Conservation (phyloP, 1,140 invertebrate genomes). For the Drosophila tropicalis region DNA sequence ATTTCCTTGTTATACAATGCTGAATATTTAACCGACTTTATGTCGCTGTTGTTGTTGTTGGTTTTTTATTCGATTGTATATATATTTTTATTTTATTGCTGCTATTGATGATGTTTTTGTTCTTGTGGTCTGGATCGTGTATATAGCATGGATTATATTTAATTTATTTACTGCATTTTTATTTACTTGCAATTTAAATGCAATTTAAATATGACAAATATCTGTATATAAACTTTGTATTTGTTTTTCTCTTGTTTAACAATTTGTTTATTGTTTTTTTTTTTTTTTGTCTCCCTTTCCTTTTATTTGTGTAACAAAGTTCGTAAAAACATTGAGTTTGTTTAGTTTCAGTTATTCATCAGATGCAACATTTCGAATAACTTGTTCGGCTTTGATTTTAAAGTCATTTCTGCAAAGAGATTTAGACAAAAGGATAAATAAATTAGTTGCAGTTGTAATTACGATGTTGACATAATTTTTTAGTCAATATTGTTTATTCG, state of each 20-base stretch:
- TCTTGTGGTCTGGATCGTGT: constrained; percentile 28
- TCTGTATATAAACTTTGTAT: constrained; percentile 35
- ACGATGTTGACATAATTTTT: background rate
- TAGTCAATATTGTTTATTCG: too few relatives aligned
- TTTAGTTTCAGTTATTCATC: constrained; percentile 37
- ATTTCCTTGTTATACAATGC: constrained; percentile 49
- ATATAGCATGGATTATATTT: constrained; percentile 41
- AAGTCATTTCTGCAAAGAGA: constrained; percentile 58
- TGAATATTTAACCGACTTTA: constrained; percentile 29
- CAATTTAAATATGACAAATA: constrained; percentile 57
- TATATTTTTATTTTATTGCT: constrained; percentile 23
- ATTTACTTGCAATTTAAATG: constrained; percentile 60
- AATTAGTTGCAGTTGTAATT: constrained; percentile 20
- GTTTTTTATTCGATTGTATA: constrained; percentile 40
- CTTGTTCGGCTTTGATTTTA: background rate
- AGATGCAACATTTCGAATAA: constrained; percentile 42
- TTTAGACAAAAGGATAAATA: background rate
- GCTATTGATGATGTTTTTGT: constrained; percentile 35
- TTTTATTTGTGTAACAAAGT: constrained; percentile 48
- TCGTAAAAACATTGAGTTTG: constrained; percentile 37
- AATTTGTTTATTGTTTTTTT: too few relatives aligned
- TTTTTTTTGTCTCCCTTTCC: constrained; percentile 30
- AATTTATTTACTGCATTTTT: constrained; percentile 61
- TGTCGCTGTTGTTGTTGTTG: constrained; percentile 22
- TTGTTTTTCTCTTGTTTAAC: constrained; percentile 38